Evolutionary conservation across 1,140 invertebrate species (phyloP), one percentile per base, ranked within the genome.

Genomic region (Tenebrio molitor): DNA sequence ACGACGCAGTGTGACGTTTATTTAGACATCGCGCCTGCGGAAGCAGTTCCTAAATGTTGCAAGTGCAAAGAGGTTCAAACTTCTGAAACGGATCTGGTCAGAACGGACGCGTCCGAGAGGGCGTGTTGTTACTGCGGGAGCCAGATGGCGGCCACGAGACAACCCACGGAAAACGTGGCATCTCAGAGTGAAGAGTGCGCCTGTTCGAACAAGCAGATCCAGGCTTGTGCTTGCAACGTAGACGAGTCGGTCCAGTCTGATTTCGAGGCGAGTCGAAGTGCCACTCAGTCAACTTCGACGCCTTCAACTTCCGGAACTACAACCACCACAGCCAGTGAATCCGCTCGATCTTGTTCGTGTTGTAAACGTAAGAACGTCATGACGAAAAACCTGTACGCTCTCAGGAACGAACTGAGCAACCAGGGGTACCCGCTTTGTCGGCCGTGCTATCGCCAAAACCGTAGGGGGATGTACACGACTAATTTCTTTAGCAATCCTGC

Each of bases 391-490:
- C 12, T 66, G 16, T 66, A 44, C 36, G 25, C 12, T 7, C 21
- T 29, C 7, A 66, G 23, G 14, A 66, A 66, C 10, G 44, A 44
- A 25, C 12, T 66, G 12, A 58, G 50, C 6, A 12, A 66, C 15
- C 6, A 66, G 15, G 39, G 7, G 7, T 69, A 50, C n/a, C 53
- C 63, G 3, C 33, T 72, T 16, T 72, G 71, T 39, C 41, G 44
- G 4, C 63, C 63, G 15, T 72, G 71, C 21, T 64, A 58, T 36
- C 8, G 21, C 8, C 42, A 66, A 14, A 33, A 41, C 17, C 33
- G 17, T 6, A 50, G 36, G 29, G 8, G 15, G 21, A 36, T 19
- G 7, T 66, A 72, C 16, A 21, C 63, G 0, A 33, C 36, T 15
- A 25, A 16, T 21, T 53, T 34, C 5, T 67, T 42, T 25, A 44